Evolutionary conservation across 2,113 vertebrate genomes (phyloP).

Genomic region (Thunnus thynnus): DNA sequence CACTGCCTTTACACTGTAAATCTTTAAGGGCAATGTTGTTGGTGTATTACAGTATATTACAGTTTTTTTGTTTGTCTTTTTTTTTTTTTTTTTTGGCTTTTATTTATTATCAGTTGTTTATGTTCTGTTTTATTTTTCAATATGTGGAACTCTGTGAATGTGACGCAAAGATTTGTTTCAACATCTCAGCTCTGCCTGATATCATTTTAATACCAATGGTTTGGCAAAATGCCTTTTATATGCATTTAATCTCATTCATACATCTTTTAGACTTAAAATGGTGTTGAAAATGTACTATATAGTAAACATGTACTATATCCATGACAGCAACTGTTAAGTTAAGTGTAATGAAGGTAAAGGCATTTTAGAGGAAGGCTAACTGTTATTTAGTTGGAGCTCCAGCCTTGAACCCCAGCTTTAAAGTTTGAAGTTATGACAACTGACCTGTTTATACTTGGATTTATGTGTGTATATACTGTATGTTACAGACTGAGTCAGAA

Average conservation of each 20-base stretch:
- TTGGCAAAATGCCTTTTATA: constrained; percentile 2
- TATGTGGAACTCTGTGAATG: neutral
- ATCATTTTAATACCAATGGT: neutral
- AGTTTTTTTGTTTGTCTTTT: too few relatives aligned
- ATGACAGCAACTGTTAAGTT: neutral
- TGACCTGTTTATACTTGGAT: constrained; percentile 43
- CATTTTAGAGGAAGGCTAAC: neutral
- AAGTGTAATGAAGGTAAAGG: constrained; percentile 1
- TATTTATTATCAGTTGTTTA: neutral
- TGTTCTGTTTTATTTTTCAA: neutral
- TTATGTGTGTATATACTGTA: constrained; percentile 33
- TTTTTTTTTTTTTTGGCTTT: neutral
- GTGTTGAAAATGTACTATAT: constrained; percentile 1
- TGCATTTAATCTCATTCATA: neutral
- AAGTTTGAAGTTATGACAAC: constrained; percentile 1
- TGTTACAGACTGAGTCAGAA: constrained; percentile 13
- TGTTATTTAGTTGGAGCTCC: neutral
- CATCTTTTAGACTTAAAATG: neutral
- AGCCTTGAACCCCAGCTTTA: neutral
- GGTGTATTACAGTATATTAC: neutral
- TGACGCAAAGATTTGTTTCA: neutral
- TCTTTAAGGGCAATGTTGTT: neutral
- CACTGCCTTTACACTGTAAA: neutral
- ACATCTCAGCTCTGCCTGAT: neutral
- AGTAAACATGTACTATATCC: constrained; percentile 2